Conservation (phyloP, 2,797 vertebrate species). For the Hippopotamyrus pictus region DNA sequence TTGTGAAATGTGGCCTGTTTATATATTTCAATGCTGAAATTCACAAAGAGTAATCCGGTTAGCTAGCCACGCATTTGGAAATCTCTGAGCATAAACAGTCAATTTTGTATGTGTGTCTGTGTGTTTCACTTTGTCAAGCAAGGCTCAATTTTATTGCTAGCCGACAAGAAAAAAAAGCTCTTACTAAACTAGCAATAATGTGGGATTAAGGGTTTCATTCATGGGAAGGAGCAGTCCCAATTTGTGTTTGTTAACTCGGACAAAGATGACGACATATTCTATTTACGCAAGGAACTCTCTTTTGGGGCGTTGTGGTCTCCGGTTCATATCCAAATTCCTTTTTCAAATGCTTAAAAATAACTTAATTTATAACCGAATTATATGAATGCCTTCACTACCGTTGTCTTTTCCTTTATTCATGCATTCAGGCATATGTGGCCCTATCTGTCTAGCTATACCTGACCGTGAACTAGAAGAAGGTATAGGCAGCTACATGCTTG, state of each 20-base stretch:
- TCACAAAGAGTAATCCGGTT: not conserved
- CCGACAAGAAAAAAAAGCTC: not conserved
- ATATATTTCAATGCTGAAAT: not conserved
- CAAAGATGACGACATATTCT: not conserved
- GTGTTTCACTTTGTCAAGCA: not conserved
- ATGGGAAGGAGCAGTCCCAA: not conserved
- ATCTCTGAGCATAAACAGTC: not conserved
- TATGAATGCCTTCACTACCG: not conserved
- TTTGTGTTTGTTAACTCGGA: not conserved
- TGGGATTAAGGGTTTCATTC: not conserved
- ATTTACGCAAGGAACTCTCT: not conserved
- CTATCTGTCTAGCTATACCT: not conserved
- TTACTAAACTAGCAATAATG: not conserved
- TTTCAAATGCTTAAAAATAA: not conserved
- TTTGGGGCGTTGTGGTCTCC: not conserved
- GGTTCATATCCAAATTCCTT: not conserved
- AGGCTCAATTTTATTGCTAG: constrained; percentile 1
- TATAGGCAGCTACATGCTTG: not conserved
- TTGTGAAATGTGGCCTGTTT: not conserved
- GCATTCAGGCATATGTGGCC: not conserved
- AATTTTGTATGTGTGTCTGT: not conserved
- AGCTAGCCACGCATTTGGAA: not conserved
- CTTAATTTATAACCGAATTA: not conserved
- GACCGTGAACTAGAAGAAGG: not conserved
- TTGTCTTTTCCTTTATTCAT: not conserved